Evolutionary conservation across 2,888 invertebrate species (phyloP).

Genomic region (Lamellibrachia satsuma): DNA sequence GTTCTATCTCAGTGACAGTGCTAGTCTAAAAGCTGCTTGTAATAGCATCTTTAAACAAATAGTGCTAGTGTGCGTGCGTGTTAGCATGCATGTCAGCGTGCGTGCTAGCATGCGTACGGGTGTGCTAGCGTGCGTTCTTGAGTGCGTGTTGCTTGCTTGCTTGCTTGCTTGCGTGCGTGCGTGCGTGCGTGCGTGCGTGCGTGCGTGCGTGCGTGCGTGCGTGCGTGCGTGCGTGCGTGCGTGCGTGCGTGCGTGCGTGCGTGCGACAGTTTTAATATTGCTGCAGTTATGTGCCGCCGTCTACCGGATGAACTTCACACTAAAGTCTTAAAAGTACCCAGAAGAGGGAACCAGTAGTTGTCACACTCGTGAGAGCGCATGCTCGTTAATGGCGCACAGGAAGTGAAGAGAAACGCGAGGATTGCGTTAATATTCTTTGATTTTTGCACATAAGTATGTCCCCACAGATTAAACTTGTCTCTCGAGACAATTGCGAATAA

Average conservation of each 20-base stretch:
- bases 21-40: no score
- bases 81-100: no score
- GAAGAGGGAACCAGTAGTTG: not conserved
- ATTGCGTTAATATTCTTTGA: not conserved
- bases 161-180: not conserved
- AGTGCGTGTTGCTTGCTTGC: not conserved
- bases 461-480: not conserved
- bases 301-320: no score
- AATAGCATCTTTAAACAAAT: no score
- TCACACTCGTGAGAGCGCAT: not conserved
- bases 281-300: no score
- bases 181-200: slow-evolving; percentile 20
- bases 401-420: slow-evolving; percentile 9
- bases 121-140: no score
- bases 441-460: not conserved
- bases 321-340: not conserved
- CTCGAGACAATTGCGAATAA: not conserved
- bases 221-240: slow-evolving; percentile 22
- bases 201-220: slow-evolving; percentile 19
- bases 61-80: no score
- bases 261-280: not conserved
- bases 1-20: no score
- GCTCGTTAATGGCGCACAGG: slow-evolving; percentile 17
- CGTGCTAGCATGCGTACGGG: no score
- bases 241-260: not conserved